Conservation (phyloP, 2,797 vertebrate species). For the Streptopelia turtur region DNA sequence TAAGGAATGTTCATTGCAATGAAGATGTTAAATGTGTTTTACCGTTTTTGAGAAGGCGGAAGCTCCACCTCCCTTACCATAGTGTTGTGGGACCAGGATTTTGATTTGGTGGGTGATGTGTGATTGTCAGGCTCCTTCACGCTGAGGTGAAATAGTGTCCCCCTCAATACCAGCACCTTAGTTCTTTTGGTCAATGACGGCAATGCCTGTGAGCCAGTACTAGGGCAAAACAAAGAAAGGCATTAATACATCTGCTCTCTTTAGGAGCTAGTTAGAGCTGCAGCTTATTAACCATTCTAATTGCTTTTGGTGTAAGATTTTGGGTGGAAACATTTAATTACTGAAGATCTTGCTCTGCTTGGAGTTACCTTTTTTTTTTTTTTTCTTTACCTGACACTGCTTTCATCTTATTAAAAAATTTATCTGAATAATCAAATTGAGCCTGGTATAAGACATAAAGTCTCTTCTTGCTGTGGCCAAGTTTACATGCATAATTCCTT, state of each 20-base stretch:
- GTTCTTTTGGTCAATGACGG: background rate
- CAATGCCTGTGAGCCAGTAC: background rate
- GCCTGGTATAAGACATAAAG: conserved; percentile 11
- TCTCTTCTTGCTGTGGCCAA: conserved; percentile 50
- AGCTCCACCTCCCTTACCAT: background rate
- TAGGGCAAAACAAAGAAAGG: background rate
- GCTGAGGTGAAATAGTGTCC: background rate
- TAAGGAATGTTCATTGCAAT: background rate
- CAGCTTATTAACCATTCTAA: background rate
- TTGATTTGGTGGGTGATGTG: background rate
- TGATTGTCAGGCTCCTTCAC: background rate
- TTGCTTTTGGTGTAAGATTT: conserved; percentile 3
- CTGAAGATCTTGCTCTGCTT: conserved; percentile 21
- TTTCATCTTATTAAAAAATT: conserved; percentile 45
- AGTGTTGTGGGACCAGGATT: background rate
- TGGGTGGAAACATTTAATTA: conserved; percentile 9
- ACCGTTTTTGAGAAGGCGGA: background rate
- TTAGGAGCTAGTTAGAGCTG: background rate
- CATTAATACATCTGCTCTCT: background rate
- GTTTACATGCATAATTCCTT: conserved; percentile 64
- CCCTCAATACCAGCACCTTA: background rate
- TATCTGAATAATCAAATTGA: conserved; percentile 50
- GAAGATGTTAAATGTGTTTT: background rate
- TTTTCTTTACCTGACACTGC: background rate
- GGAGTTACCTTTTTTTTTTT: background rate